phyloP scores from a whole-genome alignment of 2,797 vertebrate genomes.

The Pterois miles region DNA sequence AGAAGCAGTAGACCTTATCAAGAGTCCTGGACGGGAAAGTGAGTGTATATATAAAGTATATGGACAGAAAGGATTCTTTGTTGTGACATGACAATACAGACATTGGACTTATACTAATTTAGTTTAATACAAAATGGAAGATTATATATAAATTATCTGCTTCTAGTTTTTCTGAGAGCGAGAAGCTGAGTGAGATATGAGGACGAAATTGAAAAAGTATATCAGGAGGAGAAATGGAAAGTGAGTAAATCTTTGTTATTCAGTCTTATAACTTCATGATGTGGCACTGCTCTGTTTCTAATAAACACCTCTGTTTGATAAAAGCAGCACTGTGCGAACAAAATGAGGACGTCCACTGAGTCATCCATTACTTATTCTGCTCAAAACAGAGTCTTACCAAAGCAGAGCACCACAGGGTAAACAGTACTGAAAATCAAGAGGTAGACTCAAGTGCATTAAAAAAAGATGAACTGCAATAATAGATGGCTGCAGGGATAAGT shows the following conservation, averaged over 20 bases:
- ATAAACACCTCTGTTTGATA: slow-evolving; percentile 67
- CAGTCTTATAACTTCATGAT: slow-evolving; percentile 45
- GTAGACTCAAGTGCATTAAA: neutral
- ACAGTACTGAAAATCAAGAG: slow-evolving; percentile 31
- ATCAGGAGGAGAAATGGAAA: slow-evolving; percentile 39
- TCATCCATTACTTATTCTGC: slow-evolving; percentile 57
- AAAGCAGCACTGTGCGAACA: slow-evolving; percentile 65
- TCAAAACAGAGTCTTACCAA: slow-evolving; percentile 66
- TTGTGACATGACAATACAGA: slow-evolving; percentile 43
- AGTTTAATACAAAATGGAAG: slow-evolving; percentile 15
- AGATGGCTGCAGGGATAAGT: no score
- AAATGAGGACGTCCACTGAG: slow-evolving; percentile 54
- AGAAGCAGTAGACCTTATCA: slow-evolving; percentile 50
- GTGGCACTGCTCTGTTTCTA: slow-evolving; percentile 59
- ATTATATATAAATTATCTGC: slow-evolving; percentile 58
- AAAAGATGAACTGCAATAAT: neutral
- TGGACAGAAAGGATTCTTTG: slow-evolving; percentile 14
- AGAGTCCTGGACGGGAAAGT: slow-evolving; percentile 29
- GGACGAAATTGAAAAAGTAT: slow-evolving; percentile 35
- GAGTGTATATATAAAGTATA: slow-evolving; percentile 22
- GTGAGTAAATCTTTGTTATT: slow-evolving; percentile 41
- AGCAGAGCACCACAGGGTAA: slow-evolving; percentile 6
- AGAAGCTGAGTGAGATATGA: neutral
- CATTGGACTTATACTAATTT: slow-evolving; percentile 37
- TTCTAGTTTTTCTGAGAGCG: slow-evolving; percentile 64